Percentiles rank a stretch among this genome's conserved stretches.
These are phyloP conservation scores for Phoxinus dragarum DNA, from an alignment of 2,797 vertebrate species.

Conservation along the genomic window DNA sequence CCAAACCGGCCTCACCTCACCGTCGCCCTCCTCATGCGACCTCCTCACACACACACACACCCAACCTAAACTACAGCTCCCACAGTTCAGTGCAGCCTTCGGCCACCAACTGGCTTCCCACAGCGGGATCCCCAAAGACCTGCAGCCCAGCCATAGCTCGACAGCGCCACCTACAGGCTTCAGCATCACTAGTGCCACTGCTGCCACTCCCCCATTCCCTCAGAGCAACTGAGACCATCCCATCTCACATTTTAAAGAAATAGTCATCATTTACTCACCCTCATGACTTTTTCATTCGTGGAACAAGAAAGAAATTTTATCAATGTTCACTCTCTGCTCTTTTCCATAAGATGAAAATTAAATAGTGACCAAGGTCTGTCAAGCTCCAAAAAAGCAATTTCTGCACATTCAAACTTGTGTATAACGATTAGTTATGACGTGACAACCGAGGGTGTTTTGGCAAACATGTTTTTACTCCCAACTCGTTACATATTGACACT, in stretches of 20 bases:
- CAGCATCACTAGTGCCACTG: slow-evolving; percentile 91
- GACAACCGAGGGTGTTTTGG: too few relatives aligned
- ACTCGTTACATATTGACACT: not conserved
- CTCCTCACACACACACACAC: slow-evolving; percentile 88
- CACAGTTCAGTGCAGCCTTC: slow-evolving; percentile 98
- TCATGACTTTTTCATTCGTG: not conserved
- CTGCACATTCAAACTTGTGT: not conserved
- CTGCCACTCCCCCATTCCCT: slow-evolving; percentile 90
- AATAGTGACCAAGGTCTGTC: not conserved
- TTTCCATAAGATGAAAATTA: not conserved
- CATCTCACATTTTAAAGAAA: slow-evolving; percentile 9
- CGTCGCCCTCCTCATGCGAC: slow-evolving; percentile 84
- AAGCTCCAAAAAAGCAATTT: not conserved
- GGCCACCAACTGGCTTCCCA: slow-evolving; percentile 98
- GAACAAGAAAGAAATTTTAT: not conserved
- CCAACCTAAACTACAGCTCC: slow-evolving; percentile 96
- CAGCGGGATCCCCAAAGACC: slow-evolving; percentile 99
- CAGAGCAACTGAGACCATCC: slow-evolving; percentile 84
- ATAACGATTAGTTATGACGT: not conserved
- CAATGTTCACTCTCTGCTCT: not conserved
- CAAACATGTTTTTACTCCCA: too few relatives aligned
- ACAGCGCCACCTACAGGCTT: slow-evolving; percentile 96
- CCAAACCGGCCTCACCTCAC: slow-evolving; percentile 80
- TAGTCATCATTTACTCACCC: not conserved
- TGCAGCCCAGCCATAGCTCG: slow-evolving; percentile 99